A percentile compares a stretch with the other conserved stretches of the same genome.
phyloP scores from a whole-genome alignment of 2,113 vertebrate genomes.

The Trogon surrucura region DNA sequence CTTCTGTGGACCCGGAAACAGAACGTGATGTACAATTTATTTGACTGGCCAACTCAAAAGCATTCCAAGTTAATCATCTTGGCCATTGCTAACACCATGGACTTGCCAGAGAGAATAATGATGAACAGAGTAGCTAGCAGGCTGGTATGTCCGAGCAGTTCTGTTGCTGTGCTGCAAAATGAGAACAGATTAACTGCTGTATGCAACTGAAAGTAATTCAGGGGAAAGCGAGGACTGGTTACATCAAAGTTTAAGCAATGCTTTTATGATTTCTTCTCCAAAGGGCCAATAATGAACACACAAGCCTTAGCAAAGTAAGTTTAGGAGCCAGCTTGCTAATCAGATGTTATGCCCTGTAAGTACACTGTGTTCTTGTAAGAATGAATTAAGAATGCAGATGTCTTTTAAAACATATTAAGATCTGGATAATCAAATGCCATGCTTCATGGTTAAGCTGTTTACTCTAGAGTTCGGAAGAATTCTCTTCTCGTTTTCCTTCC shows the following conservation, averaged over 20 bases:
- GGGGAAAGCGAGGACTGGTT: background rate
- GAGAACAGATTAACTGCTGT: background rate
- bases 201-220: background rate
- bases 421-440: background rate
- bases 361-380: background rate
- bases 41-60: constrained; percentile 93
- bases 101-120: constrained; percentile 96
- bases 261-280: background rate
- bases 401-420: background rate
- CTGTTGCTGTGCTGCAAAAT: background rate
- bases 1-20: constrained; percentile 97
- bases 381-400: background rate
- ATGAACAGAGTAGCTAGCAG: constrained; percentile 94
- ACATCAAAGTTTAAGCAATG: background rate
- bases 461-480: background rate
- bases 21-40: constrained; percentile 95
- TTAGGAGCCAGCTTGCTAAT: background rate
- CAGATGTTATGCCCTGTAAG: background rate
- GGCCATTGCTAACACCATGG: constrained; percentile 98
- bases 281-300: background rate
- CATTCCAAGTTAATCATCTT: constrained; percentile 90
- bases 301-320: background rate
- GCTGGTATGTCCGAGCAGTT: constrained; percentile 79
- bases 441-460: background rate
- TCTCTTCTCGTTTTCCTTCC: background rate